Conservation (phyloP, 1,140 invertebrate species). For the Homalodisca vitripennis region DNA sequence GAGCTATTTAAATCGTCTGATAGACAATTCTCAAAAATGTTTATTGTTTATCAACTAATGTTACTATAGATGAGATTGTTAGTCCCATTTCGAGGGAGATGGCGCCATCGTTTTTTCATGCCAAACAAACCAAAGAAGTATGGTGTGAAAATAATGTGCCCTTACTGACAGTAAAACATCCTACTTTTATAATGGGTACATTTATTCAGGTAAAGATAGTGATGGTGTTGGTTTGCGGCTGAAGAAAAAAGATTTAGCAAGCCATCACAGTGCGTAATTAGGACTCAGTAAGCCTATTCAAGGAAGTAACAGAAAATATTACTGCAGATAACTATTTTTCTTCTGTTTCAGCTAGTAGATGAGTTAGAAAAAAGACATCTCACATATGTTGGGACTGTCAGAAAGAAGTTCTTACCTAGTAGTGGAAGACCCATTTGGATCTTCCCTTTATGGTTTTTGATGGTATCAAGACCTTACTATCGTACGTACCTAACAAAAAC, state of each 20-base stretch:
- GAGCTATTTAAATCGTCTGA: background rate
- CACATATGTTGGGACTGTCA: slow-evolving; percentile 44
- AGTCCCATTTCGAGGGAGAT: background rate
- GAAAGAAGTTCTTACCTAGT: no score
- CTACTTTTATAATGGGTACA: background rate
- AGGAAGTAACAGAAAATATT: slow-evolving; percentile 19
- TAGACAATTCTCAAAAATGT: background rate
- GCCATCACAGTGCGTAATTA: background rate
- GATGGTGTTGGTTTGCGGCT: slow-evolving; percentile 14
- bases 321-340: slow-evolving; percentile 35
- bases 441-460: slow-evolving; percentile 37
- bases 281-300: slow-evolving; percentile 7
- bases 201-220: slow-evolving; percentile 21
- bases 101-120: background rate
- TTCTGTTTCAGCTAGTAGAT: slow-evolving; percentile 38
- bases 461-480: slow-evolving; percentile 40
- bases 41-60: background rate
- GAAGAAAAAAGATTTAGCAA: slow-evolving; percentile 12
- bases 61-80: background rate
- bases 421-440: background rate
- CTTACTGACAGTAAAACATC: background rate
- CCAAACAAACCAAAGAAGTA: background rate
- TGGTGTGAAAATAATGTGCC: background rate
- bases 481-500: slow-evolving; percentile 41
- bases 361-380: slow-evolving; percentile 25